A percentile compares a stretch with the other conserved stretches of the same genome.
Evolutionary conservation across 2,113 vertebrate species (phyloP).

Genomic region (Lota lota): DNA sequence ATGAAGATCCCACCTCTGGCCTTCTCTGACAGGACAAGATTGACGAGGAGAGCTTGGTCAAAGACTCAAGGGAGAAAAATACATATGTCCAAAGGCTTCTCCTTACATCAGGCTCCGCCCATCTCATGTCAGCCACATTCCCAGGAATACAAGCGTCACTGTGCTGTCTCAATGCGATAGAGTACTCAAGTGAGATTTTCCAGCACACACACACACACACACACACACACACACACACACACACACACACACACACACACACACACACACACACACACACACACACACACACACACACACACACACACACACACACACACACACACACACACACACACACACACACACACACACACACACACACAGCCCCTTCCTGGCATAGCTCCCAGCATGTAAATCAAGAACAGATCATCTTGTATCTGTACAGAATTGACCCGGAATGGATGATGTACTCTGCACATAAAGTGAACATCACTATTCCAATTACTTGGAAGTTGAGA

Average conservation of each 20-base stretch:
- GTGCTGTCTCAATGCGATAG: conserved; percentile 35
- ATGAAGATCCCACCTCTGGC: conserved; percentile 59
- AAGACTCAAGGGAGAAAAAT: conserved; percentile 66
- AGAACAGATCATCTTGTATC: no score
- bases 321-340: no score
- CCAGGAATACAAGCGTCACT: conserved; percentile 31
- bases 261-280: no score
- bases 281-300: no score
- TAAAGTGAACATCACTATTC: neutral
- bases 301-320: no score
- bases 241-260: neutral
- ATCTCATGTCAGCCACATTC: conserved; percentile 26
- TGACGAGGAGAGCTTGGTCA: conserved; percentile 59
- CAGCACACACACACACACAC: neutral
- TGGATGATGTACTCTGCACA: no score
- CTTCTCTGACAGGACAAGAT: conserved; percentile 63
- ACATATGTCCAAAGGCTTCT: conserved; percentile 55
- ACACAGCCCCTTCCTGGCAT: neutral
- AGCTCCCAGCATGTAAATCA: neutral
- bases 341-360: neutral
- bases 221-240: neutral
- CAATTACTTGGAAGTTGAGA: neutral
- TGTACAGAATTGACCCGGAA: no score
- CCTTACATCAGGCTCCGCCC: conserved; percentile 32
- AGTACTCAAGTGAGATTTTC: conserved; percentile 18